A percentile compares a stretch with the other conserved stretches of the same genome.
These are phyloP conservation scores for Synanthedon formicaeformis DNA, from an alignment of 2,888 invertebrate species.

Conservation along the genomic window DNA sequence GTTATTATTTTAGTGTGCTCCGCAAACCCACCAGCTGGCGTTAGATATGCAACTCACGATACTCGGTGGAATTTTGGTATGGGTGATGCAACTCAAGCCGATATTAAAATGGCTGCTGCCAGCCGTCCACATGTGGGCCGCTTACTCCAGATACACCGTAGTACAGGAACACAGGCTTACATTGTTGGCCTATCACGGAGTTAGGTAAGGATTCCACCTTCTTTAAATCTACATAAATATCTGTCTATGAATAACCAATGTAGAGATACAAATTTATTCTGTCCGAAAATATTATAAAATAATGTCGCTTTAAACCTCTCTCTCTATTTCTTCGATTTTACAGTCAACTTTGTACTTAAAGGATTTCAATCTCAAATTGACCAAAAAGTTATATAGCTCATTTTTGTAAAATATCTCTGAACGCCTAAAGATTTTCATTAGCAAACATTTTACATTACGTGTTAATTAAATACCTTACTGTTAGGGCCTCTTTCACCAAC, in stretches of 20 bases:
- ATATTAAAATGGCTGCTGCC: conserved; percentile 66
- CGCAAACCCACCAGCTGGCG: conserved; percentile 80
- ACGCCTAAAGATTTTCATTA: not conserved
- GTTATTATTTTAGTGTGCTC: conserved; percentile 73
- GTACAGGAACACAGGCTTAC: conserved; percentile 73
- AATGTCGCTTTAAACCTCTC: too few relatives aligned
- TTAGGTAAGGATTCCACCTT: conserved; percentile 57
- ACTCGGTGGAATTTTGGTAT: conserved; percentile 74
- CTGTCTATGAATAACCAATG: too few relatives aligned
- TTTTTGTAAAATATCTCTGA: conserved; percentile 8
- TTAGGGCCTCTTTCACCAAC: too few relatives aligned
- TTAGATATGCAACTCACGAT: conserved; percentile 80
- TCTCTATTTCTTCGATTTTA: too few relatives aligned
- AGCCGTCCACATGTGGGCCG: conserved; percentile 68
- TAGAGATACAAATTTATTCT: too few relatives aligned
- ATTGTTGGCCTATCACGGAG: conserved; percentile 75
- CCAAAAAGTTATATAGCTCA: too few relatives aligned
- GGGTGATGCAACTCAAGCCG: conserved; percentile 70
- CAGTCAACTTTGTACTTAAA: too few relatives aligned
- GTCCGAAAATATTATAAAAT: too few relatives aligned
- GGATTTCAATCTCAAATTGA: too few relatives aligned
- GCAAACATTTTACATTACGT: not conserved
- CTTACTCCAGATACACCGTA: conserved; percentile 73
- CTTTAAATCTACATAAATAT: too few relatives aligned
- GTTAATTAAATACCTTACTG: too few relatives aligned